Evolutionary conservation across 2,113 vertebrate species (phyloP).

Genomic region (Oostethus manadensis): DNA sequence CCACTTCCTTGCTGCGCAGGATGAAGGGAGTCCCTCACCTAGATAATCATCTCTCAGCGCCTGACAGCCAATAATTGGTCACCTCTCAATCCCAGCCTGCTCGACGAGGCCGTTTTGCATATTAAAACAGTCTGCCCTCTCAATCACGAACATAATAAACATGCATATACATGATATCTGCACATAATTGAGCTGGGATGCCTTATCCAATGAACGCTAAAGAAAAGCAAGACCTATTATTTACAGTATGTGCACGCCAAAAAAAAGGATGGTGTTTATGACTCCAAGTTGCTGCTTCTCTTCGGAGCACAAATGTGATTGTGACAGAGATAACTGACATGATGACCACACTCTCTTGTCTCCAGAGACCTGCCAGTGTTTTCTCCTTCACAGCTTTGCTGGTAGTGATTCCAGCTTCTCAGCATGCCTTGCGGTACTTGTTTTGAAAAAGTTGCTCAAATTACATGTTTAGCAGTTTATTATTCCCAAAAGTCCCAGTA

Average conservation of each 20-base stretch:
- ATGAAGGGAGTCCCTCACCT: conserved; percentile 71
- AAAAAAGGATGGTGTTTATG: conserved; percentile 63
- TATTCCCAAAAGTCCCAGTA: too few species aligned
- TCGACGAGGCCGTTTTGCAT: conserved; percentile 72
- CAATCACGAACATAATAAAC: conserved; percentile 49
- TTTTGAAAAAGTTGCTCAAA: too few species aligned
- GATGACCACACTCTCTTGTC: not conserved
- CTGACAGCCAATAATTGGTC: conserved; percentile 71
- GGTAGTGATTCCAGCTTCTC: too few species aligned
- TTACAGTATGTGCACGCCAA: conserved; percentile 31
- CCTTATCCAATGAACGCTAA: conserved; percentile 51
- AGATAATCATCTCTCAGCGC: conserved; percentile 75
- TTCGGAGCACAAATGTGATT: conserved; percentile 42
- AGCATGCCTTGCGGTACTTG: too few species aligned
- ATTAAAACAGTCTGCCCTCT: conserved; percentile 63
- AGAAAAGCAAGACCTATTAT: conserved; percentile 43
- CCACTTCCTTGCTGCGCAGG: conserved; percentile 67
- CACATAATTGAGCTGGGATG: conserved; percentile 64
- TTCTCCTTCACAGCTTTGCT: too few species aligned
- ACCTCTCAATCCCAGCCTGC: conserved; percentile 71
- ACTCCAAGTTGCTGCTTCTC: conserved; percentile 42
- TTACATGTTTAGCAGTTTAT: too few species aligned
- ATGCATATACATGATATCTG: conserved; percentile 53
- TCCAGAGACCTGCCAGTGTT: too few species aligned
- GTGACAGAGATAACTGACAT: not conserved